Base-by-base conservation (phyloP, 2,888 invertebrate species). In the Oscheius onirici region DNA sequence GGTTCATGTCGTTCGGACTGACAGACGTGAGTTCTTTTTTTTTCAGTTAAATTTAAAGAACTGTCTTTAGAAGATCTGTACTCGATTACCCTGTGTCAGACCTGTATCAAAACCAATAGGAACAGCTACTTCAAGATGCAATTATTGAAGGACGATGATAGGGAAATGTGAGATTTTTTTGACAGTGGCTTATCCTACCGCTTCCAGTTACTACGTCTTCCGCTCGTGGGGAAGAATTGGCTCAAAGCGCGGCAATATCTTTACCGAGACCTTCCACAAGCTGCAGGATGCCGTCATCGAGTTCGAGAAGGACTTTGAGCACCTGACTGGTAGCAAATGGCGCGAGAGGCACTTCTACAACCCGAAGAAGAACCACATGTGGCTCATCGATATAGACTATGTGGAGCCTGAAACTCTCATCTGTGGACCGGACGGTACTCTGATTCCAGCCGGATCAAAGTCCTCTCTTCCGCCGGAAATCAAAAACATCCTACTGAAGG, bases 41-140 rank as follows among this genome's bases (percentile, higher is more conserved):
- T 11, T 15, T 2, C 2, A 2, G 6, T n/a, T 20, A 15, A n/a
- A 52, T 2, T 40, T 5, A 58, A 41, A 58, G 6, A 13, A 15
- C 20, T 26, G 15, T 20, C 54, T 67, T 46, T 49, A 83, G 83
- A 72, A 10, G 51, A 26, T 28, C 75, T 82, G 6, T 86, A 73
- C 72, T 77, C 81, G 34, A 77, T 77, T n/a, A 71, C 76, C 24
- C 76, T 84, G 34, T 72, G 74, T 0, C 88, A 95, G 10, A 92
- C 92, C 0, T 95, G 97, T 88, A 91, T 97, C 40, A 92, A 93
- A 77, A 90, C 90, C 1, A 93, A 94, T 80, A 93, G 92, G 87
- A 99, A 99, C 89, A 95, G 95, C 2, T 99, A 91, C 88, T 99
- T 97, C 89, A 97, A 97, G 87, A 84, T 99, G 65, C 97, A 99